A percentile compares a stretch with the other conserved stretches of the same genome.
Conservation (phyloP, 2,113 vertebrate species). For the Enhydra lutris region DNA sequence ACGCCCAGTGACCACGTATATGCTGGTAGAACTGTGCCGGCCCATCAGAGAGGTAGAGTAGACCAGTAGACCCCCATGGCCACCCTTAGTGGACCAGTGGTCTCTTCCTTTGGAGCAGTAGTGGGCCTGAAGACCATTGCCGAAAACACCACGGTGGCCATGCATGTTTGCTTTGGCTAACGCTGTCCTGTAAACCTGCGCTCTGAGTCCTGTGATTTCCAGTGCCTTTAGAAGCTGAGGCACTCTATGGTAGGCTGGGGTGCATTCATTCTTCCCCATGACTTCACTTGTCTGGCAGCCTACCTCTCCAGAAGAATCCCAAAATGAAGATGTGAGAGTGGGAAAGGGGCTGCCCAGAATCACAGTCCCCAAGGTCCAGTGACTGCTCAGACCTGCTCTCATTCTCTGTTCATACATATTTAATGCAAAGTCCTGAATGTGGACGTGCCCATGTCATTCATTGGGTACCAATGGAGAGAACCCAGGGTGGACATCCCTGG, state of each 20-base stretch:
- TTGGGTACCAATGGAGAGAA: background rate
- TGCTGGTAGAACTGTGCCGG: background rate
- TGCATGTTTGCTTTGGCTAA: background rate
- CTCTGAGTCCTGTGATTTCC: background rate
- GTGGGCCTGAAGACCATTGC: background rate
- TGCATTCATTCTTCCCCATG: background rate
- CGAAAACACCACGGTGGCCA: background rate
- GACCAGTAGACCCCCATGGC: background rate
- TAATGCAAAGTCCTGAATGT: background rate
- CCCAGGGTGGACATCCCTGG: background rate
- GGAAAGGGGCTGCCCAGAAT: background rate
- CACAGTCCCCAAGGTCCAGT: background rate
- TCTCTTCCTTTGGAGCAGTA: background rate
- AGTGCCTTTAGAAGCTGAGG: background rate
- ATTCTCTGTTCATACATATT: background rate
- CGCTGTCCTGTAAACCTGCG: background rate
- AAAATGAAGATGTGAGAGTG: background rate
- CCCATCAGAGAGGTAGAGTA: background rate
- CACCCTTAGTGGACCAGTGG: background rate
- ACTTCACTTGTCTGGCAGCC: background rate
- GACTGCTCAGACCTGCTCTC: background rate
- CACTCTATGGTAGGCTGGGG: background rate
- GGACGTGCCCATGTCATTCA: accelerated
- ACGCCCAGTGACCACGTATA: background rate
- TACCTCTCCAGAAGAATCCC: background rate